phyloP scores from a whole-genome alignment of 2,797 vertebrate species.

The Ataeniobius toweri region DNA sequence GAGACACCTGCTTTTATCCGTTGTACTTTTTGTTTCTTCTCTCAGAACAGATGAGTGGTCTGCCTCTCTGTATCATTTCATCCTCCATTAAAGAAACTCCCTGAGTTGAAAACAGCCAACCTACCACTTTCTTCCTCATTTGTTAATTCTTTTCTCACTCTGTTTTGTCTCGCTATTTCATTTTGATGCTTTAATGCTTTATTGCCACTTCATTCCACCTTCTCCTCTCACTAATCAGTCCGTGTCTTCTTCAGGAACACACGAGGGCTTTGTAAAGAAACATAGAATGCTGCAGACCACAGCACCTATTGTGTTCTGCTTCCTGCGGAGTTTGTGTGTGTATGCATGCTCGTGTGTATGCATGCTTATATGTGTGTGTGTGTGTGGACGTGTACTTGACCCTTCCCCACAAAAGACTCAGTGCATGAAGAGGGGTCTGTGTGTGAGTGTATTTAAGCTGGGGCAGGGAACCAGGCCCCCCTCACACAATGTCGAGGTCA shows the following conservation, averaged over 20 bases:
- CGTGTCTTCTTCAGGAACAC: conserved; percentile 64
- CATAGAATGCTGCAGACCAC: conserved; percentile 62
- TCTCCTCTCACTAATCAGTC: conserved; percentile 53
- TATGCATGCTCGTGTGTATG: conserved; percentile 17
- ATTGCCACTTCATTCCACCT: conserved; percentile 20
- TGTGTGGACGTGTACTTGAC: conserved; percentile 67
- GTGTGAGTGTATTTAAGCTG: conserved; percentile 67
- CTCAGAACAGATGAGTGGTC: conserved; percentile 30
- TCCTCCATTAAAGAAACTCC: conserved; percentile 60
- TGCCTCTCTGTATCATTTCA: conserved; percentile 37
- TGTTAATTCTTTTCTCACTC: conserved; percentile 15
- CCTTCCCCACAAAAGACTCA: conserved; percentile 68
- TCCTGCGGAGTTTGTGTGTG: conserved; percentile 62
- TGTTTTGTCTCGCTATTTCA: conserved; percentile 43
- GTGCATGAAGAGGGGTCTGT: conserved; percentile 62
- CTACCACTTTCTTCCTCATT: conserved; percentile 18
- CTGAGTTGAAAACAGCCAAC: conserved; percentile 47
- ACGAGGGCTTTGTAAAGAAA: conserved; percentile 65
- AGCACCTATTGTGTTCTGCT: conserved; percentile 68
- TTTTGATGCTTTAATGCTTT: conserved; percentile 38
- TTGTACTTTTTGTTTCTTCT: conserved; percentile 3
- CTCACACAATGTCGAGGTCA: conserved; percentile 73
- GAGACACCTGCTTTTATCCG: conserved; percentile 31
- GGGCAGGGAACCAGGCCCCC: conserved; percentile 66
- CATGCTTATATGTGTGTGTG: conserved; percentile 46